phyloP scores from a whole-genome alignment of 2,113 vertebrate genomes.

The Lamprotornis superbus region DNA sequence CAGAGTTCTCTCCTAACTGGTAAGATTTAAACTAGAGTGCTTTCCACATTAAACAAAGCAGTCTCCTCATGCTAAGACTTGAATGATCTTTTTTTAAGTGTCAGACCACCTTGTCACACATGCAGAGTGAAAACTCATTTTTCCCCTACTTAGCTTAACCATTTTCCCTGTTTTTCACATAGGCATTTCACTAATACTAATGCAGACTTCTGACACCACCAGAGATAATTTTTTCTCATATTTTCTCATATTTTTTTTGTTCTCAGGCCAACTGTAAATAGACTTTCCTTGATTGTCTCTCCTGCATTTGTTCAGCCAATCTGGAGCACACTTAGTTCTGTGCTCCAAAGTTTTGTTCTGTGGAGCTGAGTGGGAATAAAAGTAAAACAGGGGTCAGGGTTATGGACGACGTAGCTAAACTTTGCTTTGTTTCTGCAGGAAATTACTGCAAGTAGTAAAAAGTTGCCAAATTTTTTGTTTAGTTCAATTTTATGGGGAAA shows the following conservation, averaged over 20 bases:
- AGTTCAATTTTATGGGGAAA: background rate
- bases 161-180: background rate
- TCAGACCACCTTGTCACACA: background rate
- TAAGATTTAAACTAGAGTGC: background rate
- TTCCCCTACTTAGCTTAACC: background rate
- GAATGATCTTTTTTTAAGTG: background rate
- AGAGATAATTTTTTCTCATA: background rate
- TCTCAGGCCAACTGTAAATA: background rate
- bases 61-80: background rate
- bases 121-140: background rate
- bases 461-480: background rate
- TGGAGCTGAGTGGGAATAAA: background rate
- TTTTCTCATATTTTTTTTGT: background rate
- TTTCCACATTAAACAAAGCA: background rate
- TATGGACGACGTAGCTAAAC: background rate
- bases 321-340: background rate
- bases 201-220: background rate
- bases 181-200: background rate
- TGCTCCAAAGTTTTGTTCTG: background rate
- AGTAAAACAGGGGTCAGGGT: background rate
- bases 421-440: background rate
- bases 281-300: background rate
- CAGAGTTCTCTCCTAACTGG: background rate
- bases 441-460: background rate
- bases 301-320: background rate